Evolutionary conservation across 2,888 invertebrate species (phyloP), one percentile per base, ranked within the genome.

Genomic region (Argyresthia goedartella): DNA sequence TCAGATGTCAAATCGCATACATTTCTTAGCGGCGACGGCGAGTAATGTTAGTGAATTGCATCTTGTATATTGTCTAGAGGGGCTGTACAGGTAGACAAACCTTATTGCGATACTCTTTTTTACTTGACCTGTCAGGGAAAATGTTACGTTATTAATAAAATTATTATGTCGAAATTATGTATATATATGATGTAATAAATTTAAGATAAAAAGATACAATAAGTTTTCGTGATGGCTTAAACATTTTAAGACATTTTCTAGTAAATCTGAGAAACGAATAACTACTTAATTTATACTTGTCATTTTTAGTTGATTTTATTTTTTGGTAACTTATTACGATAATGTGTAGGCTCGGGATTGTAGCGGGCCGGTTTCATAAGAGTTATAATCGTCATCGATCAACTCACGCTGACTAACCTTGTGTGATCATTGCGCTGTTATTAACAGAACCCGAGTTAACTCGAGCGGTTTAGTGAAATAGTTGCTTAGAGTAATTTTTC

Each of bases 171-270:
- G 73, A 84, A 81, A 81, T 82, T 84, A 81, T 85, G 81, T 85
- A 84, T 84, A 82, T 81, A 81, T 82, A 81, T 80, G 79, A 78
- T 80, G 76, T 82, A 81, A 81, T 84, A 81, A 81, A 82, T 80
- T 52, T 81, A 80, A 79, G 80, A 81, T 76, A 77, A 55, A 36
- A 69, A 81, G 79, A 76, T 78, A 81, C 76, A 78, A 70, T 81
- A 82, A 81, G 81, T 81, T 84, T 81, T 82, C 79, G 77, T 81
- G 71, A 75, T 79, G 81, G 81, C 80, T 81, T 81, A 81, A 80
- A 78, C 66, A 68, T 77, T 80, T 75, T 78, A 78, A 76, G 76
- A 77, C 68, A 71, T 69, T 65, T 57, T 71, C 71, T 44, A 69
- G 68, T 72, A 64, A n/a, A 64, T 70, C 73, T 64, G 63, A 64